These are phyloP conservation scores for Cataglyphis livida DNA, from an alignment of 2,888 invertebrate species.

Conservation along the genomic window DNA sequence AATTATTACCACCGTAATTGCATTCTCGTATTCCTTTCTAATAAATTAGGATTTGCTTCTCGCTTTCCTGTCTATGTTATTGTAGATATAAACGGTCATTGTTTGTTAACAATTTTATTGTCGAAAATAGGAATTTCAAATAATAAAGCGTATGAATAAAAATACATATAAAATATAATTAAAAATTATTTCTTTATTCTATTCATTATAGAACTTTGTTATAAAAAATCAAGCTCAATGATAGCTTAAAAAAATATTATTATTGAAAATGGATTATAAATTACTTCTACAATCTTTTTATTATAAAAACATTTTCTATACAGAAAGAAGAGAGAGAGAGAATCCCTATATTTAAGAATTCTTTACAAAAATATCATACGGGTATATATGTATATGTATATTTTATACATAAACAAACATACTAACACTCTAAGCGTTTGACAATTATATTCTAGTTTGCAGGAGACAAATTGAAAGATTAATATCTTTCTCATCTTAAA, in stretches of 20 bases:
- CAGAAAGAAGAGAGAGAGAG: not conserved
- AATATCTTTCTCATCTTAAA: slow-evolving; percentile 2
- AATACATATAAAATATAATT: not conserved
- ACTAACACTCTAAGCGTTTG: not conserved
- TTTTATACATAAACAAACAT: not conserved
- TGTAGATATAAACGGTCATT: not conserved
- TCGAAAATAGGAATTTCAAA: not conserved
- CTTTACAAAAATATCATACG: not conserved
- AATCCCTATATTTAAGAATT: not conserved
- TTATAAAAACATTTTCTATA: slow-evolving; percentile 13
- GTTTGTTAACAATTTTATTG: not conserved
- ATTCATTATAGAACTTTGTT: not conserved
- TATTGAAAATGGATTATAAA: not conserved
- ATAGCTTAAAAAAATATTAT: not conserved
- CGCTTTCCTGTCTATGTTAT: not conserved
- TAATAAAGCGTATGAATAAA: not conserved
- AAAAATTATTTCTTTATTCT: not conserved
- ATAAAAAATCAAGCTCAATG: not conserved
- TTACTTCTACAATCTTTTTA: not conserved
- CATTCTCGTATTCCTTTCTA: not conserved
- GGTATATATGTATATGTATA: too few species aligned
- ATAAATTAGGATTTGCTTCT: not conserved
- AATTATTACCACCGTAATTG: slow-evolving; percentile 50
- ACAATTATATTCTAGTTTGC: slow-evolving; percentile 12
- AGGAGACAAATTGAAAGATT: slow-evolving; percentile 26